Conservation (phyloP, 2,797 vertebrate species). For the Sebastes iracundus region DNA sequence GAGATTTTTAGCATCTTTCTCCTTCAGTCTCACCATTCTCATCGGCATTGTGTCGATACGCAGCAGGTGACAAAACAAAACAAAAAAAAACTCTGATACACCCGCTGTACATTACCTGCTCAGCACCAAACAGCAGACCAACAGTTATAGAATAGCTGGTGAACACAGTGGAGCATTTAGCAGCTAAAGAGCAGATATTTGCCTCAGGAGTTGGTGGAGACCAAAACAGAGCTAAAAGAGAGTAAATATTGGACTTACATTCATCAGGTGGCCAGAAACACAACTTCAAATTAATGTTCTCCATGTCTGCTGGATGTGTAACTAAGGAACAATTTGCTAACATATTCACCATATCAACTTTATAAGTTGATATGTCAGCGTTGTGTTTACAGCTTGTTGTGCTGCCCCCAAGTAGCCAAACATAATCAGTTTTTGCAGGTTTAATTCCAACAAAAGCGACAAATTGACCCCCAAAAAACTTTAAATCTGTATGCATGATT, state of each 20-base stretch:
- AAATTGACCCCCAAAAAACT: neutral
- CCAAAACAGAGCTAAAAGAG: too few relatives aligned
- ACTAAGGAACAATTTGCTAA: neutral
- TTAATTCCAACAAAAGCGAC: neutral
- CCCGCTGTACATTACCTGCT: neutral
- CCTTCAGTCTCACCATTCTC: neutral
- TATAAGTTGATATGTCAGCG: too few relatives aligned
- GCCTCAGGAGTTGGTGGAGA: too few relatives aligned
- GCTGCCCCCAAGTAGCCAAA: neutral
- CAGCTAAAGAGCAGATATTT: neutral
- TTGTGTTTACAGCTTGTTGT: neutral
- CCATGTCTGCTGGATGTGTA: neutral
- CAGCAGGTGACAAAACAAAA: too few relatives aligned
- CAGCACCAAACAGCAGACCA: neutral
- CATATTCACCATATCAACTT: neutral
- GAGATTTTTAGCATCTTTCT: neutral
- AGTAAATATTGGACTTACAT: too few relatives aligned
- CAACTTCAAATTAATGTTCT: neutral
- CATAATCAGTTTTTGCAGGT: neutral
- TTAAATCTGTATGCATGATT: conserved; percentile 10
- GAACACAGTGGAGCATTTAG: neutral
- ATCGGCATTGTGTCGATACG: neutral
- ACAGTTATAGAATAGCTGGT: neutral
- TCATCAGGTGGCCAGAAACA: neutral
- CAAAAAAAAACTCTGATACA: too few relatives aligned